A percentile compares a stretch with the other conserved stretches of the same genome.
These are phyloP conservation scores for Thripadectes ignobilis DNA, from an alignment of 2,797 vertebrate genomes.

Conservation along the genomic window DNA sequence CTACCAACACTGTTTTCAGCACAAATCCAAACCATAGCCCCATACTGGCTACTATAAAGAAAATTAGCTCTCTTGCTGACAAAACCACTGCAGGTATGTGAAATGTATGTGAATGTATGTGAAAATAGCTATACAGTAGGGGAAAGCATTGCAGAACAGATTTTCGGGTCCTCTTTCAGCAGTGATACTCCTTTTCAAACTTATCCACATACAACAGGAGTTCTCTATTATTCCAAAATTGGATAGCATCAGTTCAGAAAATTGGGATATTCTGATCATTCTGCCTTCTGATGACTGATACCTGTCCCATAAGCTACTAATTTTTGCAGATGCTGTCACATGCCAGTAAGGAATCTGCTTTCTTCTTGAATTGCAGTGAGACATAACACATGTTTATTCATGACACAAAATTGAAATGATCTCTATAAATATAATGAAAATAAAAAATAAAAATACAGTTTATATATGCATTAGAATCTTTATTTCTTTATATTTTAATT, in stretches of 20 bases:
- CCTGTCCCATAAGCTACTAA: background rate
- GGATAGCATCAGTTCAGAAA: background rate
- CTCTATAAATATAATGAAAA: background rate
- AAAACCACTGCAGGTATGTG: background rate
- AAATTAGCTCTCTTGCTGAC: background rate
- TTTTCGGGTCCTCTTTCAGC: background rate
- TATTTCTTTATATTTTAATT: background rate
- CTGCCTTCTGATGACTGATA: background rate
- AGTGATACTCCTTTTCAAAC: background rate
- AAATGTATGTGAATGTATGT: too few relatives aligned
- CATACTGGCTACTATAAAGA: background rate
- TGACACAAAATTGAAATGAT: background rate
- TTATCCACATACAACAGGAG: background rate
- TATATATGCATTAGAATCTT: background rate
- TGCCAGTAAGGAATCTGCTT: background rate
- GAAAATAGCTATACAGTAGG: background rate
- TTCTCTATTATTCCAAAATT: background rate
- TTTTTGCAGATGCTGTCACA: background rate
- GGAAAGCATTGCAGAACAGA: background rate
- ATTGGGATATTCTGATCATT: background rate
- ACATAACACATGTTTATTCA: background rate
- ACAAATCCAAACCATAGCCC: background rate
- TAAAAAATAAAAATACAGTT: background rate
- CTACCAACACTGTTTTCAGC: background rate
- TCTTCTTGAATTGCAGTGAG: background rate